Conservation (phyloP, 2,888 invertebrate species). For the Trichopria drosophilae region DNA sequence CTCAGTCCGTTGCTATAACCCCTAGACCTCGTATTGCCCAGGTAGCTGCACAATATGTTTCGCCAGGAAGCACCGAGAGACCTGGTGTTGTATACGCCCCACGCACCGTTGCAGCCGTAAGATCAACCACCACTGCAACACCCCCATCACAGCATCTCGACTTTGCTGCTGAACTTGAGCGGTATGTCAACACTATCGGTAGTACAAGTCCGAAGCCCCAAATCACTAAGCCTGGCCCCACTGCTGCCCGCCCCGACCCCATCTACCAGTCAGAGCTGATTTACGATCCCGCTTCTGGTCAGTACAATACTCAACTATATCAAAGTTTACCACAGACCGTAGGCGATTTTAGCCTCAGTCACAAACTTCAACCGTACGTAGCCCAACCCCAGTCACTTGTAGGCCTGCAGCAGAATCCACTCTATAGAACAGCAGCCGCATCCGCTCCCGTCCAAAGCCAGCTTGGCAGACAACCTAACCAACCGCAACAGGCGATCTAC, state of each 20-base stretch:
- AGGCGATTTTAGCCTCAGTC: slow-evolving; percentile 72
- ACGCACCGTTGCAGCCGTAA: slow-evolving; percentile 48
- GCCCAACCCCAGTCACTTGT: slow-evolving; percentile 61
- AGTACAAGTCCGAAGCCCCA: slow-evolving; percentile 53
- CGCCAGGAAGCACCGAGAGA: slow-evolving; percentile 57
- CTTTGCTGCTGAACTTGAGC: slow-evolving; percentile 75
- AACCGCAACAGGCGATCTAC: slow-evolving; percentile 56
- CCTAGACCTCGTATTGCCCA: slow-evolving; percentile 59
- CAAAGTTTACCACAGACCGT: slow-evolving; percentile 75
- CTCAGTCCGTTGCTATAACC: slow-evolving; percentile 62
- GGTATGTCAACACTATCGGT: slow-evolving; percentile 62
- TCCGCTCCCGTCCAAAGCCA: slow-evolving; percentile 51
- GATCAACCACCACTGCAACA: slow-evolving; percentile 48
- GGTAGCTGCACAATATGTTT: slow-evolving; percentile 54
- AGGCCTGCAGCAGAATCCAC: slow-evolving; percentile 59
- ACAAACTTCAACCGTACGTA: slow-evolving; percentile 75
- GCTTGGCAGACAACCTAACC: slow-evolving; percentile 43
- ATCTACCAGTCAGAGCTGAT: slow-evolving; percentile 78
- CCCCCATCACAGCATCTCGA: slow-evolving; percentile 60
- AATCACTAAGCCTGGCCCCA: slow-evolving; percentile 26
- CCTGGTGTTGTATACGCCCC: slow-evolving; percentile 53
- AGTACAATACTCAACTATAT: slow-evolving; percentile 78
- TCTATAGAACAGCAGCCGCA: slow-evolving; percentile 55
- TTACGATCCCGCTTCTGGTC: slow-evolving; percentile 75
- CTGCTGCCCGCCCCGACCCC: slow-evolving; percentile 60